Conservation (phyloP, 2,797 vertebrate species). For the Channa striata region DNA sequence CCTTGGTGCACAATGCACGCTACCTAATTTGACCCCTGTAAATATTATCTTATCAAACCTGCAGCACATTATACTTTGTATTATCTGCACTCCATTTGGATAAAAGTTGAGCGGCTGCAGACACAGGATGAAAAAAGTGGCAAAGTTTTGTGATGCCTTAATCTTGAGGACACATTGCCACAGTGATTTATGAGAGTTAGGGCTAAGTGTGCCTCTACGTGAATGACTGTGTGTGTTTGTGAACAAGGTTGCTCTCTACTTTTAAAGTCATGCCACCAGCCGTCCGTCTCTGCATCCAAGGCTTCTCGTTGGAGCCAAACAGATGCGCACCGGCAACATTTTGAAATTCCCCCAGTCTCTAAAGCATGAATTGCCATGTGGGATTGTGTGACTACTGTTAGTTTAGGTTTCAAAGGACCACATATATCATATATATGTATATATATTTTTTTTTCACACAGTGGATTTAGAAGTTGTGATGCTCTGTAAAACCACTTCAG, state of each 20-base stretch:
- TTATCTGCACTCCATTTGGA: slow-evolving; percentile 33
- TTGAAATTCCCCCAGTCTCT: slow-evolving; percentile 1
- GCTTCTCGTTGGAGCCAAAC: slow-evolving; percentile 25
- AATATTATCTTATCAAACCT: slow-evolving; percentile 16
- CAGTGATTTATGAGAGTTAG: slow-evolving; percentile 60
- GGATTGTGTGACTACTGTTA: neutral
- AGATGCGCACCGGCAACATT: neutral
- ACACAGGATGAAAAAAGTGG: slow-evolving; percentile 39
- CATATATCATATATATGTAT: no score
- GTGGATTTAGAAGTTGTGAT: slow-evolving; percentile 4
- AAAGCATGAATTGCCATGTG: neutral
- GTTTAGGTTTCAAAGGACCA: slow-evolving; percentile 14
- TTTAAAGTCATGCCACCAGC: slow-evolving; percentile 30
- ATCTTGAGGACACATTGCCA: slow-evolving; percentile 49
- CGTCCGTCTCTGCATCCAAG: slow-evolving; percentile 15
- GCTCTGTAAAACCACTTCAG: slow-evolving; percentile 13
- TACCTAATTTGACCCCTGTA: slow-evolving; percentile 1
- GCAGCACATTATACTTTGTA: slow-evolving; percentile 5
- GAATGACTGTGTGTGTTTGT: slow-evolving; percentile 8
- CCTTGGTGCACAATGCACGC: neutral
- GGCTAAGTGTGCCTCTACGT: neutral
- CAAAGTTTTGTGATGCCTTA: slow-evolving; percentile 41
- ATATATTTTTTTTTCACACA: neutral
- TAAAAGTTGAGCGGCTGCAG: slow-evolving; percentile 42
- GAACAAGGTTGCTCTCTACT: slow-evolving; percentile 34